Percentiles rank a stretch among this genome's conserved stretches.
Evolutionary conservation across 1,140 invertebrate species (phyloP).

Genomic region (Zaprionus tsacasi): DNA sequence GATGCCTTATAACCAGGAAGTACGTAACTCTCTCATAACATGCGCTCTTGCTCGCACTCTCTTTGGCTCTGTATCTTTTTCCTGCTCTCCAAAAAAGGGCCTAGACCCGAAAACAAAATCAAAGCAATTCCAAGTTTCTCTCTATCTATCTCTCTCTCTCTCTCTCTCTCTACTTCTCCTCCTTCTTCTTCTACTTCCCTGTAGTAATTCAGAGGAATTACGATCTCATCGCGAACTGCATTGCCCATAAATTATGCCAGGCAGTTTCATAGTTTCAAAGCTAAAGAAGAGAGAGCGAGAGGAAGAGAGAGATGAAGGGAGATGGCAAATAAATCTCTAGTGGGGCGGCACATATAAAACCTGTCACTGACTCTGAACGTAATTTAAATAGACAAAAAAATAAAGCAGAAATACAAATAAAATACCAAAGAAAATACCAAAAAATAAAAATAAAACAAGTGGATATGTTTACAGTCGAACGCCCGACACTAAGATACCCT

Average conservation of each 20-base stretch:
- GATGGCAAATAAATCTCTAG: conserved; percentile 58
- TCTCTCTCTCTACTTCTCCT: no score
- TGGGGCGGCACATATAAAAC: conserved; percentile 63
- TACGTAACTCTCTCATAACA: conserved; percentile 13
- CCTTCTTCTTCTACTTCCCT: background rate
- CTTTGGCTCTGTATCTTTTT: background rate
- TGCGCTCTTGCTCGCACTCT: no score
- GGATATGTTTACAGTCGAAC: no score
- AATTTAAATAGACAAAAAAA: conserved; percentile 54
- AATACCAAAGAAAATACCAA: background rate
- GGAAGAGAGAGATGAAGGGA: conserved; percentile 28
- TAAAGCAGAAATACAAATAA: conserved; percentile 16
- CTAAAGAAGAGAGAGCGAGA: conserved; percentile 22
- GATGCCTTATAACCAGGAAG: conserved; percentile 22
- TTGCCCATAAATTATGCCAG: conserved; percentile 66
- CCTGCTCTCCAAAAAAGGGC: no score
- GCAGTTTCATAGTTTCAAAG: conserved; percentile 39
- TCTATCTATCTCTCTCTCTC: background rate
- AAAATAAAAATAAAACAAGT: no score
- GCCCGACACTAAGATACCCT: no score
- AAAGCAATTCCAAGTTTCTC: background rate
- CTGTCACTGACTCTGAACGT: conserved; percentile 46
- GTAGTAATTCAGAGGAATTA: conserved; percentile 53
- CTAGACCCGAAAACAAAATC: background rate
- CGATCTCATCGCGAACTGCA: conserved; percentile 69